Evolutionary conservation across 1,140 invertebrate genomes (phyloP).

Genomic region (Mizuhopecten yessoensis): DNA sequence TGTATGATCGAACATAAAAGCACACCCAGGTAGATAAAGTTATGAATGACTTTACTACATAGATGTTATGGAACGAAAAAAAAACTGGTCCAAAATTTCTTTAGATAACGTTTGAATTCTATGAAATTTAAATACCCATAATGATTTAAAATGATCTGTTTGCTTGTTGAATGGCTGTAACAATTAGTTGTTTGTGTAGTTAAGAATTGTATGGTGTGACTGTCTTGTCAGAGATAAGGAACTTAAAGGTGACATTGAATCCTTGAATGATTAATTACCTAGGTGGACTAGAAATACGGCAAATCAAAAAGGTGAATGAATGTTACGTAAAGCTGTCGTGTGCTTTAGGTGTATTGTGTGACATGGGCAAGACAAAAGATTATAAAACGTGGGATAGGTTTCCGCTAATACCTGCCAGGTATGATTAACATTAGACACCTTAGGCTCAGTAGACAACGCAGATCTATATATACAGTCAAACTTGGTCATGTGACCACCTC

Average conservation of each 20-base stretch:
- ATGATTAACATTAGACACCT: background rate
- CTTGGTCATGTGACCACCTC: no score
- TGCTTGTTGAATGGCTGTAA: background rate
- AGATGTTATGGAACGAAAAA: background rate
- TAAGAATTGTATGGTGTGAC: background rate
- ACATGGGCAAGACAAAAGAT: background rate
- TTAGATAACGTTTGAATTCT: background rate
- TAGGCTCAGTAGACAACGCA: background rate
- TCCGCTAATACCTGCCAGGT: background rate
- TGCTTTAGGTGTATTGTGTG: background rate
- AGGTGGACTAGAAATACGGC: background rate
- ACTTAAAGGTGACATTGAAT: background rate
- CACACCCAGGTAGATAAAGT: background rate
- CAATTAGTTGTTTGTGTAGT: background rate
- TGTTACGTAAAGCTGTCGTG: background rate
- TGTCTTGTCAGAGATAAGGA: background rate
- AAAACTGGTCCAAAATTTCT: background rate
- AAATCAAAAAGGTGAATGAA: constrained; percentile 3
- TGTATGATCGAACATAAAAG: background rate
- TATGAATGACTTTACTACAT: background rate
- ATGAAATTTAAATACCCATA: background rate
- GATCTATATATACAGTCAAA: no score
- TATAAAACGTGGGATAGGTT: background rate
- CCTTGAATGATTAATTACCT: background rate
- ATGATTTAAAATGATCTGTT: background rate